Evolutionary conservation across 2,888 invertebrate species (phyloP).

Genomic region (Anaspis maculata): DNA sequence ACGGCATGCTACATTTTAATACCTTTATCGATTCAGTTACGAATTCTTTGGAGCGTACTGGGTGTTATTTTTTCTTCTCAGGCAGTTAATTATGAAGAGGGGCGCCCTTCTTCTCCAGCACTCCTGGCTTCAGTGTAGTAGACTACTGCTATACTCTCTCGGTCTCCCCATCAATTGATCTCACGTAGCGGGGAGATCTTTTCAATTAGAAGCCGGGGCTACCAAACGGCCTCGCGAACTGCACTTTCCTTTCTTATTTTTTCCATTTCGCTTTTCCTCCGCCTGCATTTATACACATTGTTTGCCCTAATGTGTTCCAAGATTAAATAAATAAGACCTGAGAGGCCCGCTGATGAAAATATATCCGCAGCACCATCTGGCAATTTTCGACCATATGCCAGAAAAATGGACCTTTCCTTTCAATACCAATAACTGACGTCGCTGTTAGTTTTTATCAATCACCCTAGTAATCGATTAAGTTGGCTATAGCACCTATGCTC

Average conservation of each 20-base stretch:
- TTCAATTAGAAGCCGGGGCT: conserved; percentile 23
- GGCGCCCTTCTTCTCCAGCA: no score
- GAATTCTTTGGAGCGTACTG: no score
- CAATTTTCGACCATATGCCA: no score
- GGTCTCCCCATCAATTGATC: conserved; percentile 17
- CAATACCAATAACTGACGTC: no score
- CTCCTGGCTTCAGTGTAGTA: no score
- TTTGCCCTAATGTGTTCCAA: conserved; percentile 1
- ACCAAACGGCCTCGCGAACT: conserved; percentile 25
- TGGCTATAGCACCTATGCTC: no score
- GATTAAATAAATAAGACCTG: background rate
- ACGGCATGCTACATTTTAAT: no score
- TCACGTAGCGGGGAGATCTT: conserved; percentile 23
- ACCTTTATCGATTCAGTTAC: no score
- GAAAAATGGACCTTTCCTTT: no score
- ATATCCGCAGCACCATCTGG: conserved; percentile 10
- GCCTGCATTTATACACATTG: conserved; percentile 9
- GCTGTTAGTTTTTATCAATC: no score
- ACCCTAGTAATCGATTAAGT: no score
- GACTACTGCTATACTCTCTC: no score
- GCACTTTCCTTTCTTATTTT: conserved; percentile 19
- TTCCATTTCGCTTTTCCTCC: conserved; percentile 12
- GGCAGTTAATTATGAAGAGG: conserved; percentile 19
- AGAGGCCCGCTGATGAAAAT: background rate
- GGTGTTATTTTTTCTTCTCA: conserved; percentile 12